These are phyloP conservation scores for Caloenas nicobarica DNA, from an alignment of 2,113 vertebrate species.

Conservation along the genomic window DNA sequence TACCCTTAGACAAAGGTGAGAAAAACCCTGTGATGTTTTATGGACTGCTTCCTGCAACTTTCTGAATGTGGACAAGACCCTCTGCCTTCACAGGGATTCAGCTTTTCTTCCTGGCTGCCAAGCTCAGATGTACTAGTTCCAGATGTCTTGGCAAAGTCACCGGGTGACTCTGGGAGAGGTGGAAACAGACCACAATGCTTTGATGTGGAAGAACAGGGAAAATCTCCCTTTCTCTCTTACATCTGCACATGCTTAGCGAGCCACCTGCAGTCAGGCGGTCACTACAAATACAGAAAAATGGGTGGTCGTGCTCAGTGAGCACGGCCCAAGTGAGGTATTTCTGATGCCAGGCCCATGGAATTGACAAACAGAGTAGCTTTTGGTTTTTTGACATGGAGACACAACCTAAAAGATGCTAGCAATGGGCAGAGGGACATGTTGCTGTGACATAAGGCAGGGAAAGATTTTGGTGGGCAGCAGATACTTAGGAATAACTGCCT, in stretches of 20 bases:
- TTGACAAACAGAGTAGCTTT: background rate
- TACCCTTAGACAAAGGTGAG: background rate
- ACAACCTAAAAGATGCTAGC: background rate
- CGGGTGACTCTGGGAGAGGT: background rate
- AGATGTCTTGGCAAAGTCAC: background rate
- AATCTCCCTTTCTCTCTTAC: background rate
- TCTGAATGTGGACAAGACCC: background rate
- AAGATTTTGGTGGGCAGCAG: background rate
- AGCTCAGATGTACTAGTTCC: background rate
- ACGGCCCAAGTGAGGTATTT: background rate
- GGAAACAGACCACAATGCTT: background rate
- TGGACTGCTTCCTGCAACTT: background rate
- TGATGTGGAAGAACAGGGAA: background rate
- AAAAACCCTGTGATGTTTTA: background rate
- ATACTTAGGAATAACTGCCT: background rate
- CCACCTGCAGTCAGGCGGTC: background rate
- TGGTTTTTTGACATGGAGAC: background rate
- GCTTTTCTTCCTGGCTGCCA: background rate
- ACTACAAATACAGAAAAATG: background rate
- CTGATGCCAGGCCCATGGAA: background rate
- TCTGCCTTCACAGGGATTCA: background rate
- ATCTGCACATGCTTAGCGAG: background rate
- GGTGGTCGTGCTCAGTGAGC: background rate
- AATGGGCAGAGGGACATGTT: background rate
- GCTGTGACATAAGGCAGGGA: background rate